Conservation (phyloP, 64 coral and sea anemone species). For the Pocillopora damicornis region DNA sequence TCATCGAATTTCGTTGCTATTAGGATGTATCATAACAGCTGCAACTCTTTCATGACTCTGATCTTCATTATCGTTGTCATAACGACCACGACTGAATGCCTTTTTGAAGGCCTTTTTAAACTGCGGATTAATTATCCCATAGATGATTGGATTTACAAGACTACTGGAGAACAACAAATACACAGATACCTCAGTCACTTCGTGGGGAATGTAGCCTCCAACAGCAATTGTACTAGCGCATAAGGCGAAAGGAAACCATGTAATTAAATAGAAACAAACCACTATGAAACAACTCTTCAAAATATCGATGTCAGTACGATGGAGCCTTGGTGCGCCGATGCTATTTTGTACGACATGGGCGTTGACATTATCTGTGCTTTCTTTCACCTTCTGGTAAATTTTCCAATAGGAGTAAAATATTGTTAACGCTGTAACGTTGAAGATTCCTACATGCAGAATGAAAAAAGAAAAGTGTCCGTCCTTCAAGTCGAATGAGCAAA, state of each 20-base stretch:
- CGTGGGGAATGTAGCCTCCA: conserved; percentile 2
- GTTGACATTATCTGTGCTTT: no score
- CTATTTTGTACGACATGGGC: no score
- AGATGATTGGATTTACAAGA: conserved; percentile 57
- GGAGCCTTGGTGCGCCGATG: no score
- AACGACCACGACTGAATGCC: neutral
- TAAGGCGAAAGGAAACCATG: conserved; percentile 26
- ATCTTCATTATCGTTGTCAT: neutral
- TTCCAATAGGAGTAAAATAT: conserved; percentile 56
- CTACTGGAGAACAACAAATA: conserved; percentile 12
- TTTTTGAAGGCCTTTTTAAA: conserved; percentile 56
- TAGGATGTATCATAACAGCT: no score
- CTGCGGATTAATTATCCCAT: conserved; percentile 57
- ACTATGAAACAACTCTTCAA: conserved; percentile 40
- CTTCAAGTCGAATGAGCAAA: conserved; percentile 59
- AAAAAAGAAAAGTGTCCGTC: conserved; percentile 45
- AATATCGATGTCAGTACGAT: no score
- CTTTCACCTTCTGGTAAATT: conserved; percentile 9
- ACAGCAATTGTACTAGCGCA: conserved; percentile 19
- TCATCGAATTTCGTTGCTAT: no score
- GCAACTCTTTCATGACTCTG: neutral
- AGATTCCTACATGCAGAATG: conserved; percentile 10
- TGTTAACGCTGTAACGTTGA: conserved; percentile 18
- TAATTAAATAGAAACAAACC: conserved; percentile 51
- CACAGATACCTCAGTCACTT: neutral